Base-by-base conservation (phyloP, 2,888 invertebrate genomes). In the Sclerodermus sp. region DNA sequence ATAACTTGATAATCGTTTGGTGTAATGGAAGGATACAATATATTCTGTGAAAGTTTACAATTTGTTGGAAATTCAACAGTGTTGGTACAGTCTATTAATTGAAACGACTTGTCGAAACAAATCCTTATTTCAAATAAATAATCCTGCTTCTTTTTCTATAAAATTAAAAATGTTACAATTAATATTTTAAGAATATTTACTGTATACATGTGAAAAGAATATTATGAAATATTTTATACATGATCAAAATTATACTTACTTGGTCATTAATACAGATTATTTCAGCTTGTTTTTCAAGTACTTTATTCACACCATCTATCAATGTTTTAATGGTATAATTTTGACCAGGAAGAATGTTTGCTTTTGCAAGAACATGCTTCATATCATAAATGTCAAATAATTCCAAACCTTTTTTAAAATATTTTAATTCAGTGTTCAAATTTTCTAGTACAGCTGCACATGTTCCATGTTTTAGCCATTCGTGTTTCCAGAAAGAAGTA, bases 381-480 rank as follows among this genome's bases (percentile, higher is more conserved):
- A 91, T 83, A 37, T 85, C 82, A 68, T 83, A 90, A 38, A 81
- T 70, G 32, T 83, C 74, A 1, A 85, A 79, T 82, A 87, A 85
- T 1, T 79, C 68, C 2, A 91, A 68, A 0, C 88, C 90, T 57
- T 83, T 80, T 0, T 77, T 71, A 67, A 91, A 91, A 72, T 89
- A 91, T 66, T 87, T 87, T 0, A 81, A 64, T 66, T 90, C 87
- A 14, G 82, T 82, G 58, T 84, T 80, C 0, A 91, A 70, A 2
- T 76, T 62, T 0, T 83, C 79, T 2, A 89, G 57, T 3, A 75
- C 59, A 1, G 84, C 81, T 1, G 91, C 88, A 70, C 92, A 92
- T 0, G 91, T 90, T 1, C 92, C 92, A 71, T 92, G 92, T 67
- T 92, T 92, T 0, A 80, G 73, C 91, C 91, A 92, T 74, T 92